Percentiles rank a stretch among this genome's conserved stretches.
Conservation (phyloP, 2,113 vertebrate species). For the Tetrax tetrax region DNA sequence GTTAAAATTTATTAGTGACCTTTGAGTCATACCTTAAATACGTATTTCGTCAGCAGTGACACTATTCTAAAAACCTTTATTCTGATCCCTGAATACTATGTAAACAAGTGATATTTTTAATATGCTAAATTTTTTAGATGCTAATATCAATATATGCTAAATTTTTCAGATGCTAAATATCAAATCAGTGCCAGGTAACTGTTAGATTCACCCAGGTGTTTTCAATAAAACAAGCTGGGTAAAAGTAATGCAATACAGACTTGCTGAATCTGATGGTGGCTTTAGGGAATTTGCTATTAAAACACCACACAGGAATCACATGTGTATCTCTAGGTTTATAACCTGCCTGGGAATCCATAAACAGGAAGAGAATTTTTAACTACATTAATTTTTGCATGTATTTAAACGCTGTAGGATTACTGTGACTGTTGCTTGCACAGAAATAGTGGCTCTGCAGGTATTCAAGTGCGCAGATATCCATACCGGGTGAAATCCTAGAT, state of each 20-base stretch:
- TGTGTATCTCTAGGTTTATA: neutral
- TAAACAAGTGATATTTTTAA: neutral
- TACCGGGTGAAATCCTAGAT: accelerated
- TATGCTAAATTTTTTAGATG: neutral
- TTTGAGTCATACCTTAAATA: neutral
- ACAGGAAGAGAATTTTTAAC: neutral
- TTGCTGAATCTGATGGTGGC: neutral
- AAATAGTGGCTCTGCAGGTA: neutral
- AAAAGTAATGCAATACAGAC: slow-evolving; percentile 29
- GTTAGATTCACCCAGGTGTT: slow-evolving; percentile 20
- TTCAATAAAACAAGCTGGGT: slow-evolving; percentile 11
- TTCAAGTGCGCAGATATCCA: neutral
- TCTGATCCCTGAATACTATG: neutral
- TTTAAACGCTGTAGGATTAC: neutral
- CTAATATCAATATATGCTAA: neutral
- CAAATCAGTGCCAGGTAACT: neutral
- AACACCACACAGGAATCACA: neutral
- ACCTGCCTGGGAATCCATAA: neutral
- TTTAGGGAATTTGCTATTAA: slow-evolving; percentile 27
- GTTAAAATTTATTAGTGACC: neutral
- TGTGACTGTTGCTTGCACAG: neutral
- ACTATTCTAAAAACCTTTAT: neutral
- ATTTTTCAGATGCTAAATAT: slow-evolving; percentile 6
- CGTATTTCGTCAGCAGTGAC: neutral
- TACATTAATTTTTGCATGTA: neutral